Evolutionary conservation across 2,888 invertebrate genomes (phyloP), one percentile per base, ranked within the genome.

Genomic region (Ephialtes manifestator): DNA sequence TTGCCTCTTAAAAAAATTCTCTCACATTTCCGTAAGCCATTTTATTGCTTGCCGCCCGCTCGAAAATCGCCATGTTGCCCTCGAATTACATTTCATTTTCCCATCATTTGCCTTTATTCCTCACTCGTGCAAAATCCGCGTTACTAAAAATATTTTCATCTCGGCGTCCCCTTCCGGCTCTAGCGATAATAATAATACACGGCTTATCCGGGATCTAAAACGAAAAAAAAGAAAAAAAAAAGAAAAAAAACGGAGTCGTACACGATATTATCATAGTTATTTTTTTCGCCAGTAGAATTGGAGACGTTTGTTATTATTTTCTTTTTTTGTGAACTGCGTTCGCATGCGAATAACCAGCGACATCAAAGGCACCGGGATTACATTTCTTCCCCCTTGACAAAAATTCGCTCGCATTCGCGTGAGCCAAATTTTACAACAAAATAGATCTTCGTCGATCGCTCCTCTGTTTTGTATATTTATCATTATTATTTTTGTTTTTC

Each of bases 341-440:
- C 83, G 79, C 87, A 83, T 89, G 84, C 88, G 87, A 84, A 87
- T 86, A 89, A 85, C 90, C 90, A 90, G 91, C 91, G 89, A 90
- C 89, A 85, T 85, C 85, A 87, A 90, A 90, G 90, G 90, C 90
- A 90, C 90, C 87, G 91, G 91, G 88, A 87, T 90, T 88, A 87
- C 89, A 82, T 88, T 88, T 80, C 86, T 53, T 71, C 46, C 78
- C 83, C 86, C 75, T 85, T 84, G 70, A 86, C 76, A 81, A 87
- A 72, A 88, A 86, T 87, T 86, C 75, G 60, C 63, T 68, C 48
- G 53, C 60, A 13, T 5, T 60, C 72, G 24, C 58, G 74, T 39
- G 63, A 77, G 74, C 68, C 63, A 55, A 65, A 70, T 75, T 65
- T 48, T 68, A 78, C 80, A 80, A 74, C 80, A 84, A 84, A 85